Base-by-base conservation (phyloP, 2,888 invertebrate genomes). In the Keiferia lycopersicella region DNA sequence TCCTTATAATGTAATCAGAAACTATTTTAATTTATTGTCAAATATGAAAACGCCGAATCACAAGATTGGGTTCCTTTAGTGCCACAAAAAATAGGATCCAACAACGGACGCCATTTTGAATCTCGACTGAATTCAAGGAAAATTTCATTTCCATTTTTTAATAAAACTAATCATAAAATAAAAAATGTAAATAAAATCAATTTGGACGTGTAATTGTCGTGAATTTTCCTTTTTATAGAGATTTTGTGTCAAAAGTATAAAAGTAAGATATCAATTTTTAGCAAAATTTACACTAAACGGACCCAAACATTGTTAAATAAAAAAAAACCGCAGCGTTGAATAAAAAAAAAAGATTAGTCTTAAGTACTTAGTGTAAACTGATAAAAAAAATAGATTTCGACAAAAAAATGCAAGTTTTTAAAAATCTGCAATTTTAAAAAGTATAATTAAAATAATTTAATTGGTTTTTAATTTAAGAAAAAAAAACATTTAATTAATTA, bases 1-100 rank as follows among this genome's bases (percentile, higher is more conserved):
- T n/a, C n/a, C n/a, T n/a, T n/a, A n/a, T n/a, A n/a, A n/a, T n/a
- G 30, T 4, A 50, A 18, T 50, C 50, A n/a, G 10, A 20, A 20
- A 8, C 20, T 14, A 50, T 10, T 34, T 34, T 20, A 50, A 14
- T 30, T 56, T 56, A 39, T 58, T 14, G 39, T 58, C 22, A 38
- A 38, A 50, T 61, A 41, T 26, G 34, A 34, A 30, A 11, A 10
- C 34, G 20, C 50, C 61, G 0, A 18, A 34, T 72, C 76, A 80
- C 81, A 81, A 82, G 70, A 80, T 88, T 89, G 89, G 89, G 88
- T 86, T 85, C 86, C 71, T 86, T 86, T 86, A 83, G 86, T 81
- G 78, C 68, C 62, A 65, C 63, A 62, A 68, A 67, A n/a, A 66
- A 61, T 66, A 61, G 69, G 65, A 65, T 63, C 61, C 63, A 69